These are phyloP conservation scores for Phataginus tricuspis DNA, from an alignment of 2,797 vertebrate species.

Conservation along the genomic window DNA sequence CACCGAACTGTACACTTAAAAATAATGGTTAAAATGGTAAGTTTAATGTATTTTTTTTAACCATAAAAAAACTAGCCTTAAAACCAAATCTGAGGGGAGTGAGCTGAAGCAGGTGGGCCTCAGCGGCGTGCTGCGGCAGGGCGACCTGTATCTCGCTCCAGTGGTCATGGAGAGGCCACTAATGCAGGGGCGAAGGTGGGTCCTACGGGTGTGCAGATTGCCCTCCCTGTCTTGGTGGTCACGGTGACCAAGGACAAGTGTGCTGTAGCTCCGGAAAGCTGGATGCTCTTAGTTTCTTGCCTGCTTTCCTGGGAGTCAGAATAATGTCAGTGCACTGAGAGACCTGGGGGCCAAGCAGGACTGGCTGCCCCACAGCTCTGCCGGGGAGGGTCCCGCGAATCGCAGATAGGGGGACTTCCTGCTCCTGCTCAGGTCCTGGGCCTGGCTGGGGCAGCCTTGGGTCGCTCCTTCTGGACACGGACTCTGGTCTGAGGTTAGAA, in stretches of 20 bases:
- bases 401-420: background rate
- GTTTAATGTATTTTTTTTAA: background rate
- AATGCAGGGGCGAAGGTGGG: background rate
- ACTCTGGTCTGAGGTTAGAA: background rate
- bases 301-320: background rate
- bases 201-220: background rate
- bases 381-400: background rate
- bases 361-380: background rate
- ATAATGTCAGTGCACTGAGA: background rate
- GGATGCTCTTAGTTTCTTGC: no score
- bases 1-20: background rate
- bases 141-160: background rate
- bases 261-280: fast-evolving
- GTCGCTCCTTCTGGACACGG: background rate
- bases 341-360: no score
- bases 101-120: background rate
- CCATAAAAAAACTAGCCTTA: background rate
- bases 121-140: background rate
- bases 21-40: background rate
- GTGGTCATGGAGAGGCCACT: no score
- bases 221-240: no score
- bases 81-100: background rate
- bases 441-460: fast-evolving
- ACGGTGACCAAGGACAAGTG: background rate
- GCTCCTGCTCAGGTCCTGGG: background rate